Evolutionary conservation across 2,113 vertebrate species (phyloP).

Genomic region (Chaetodon auriga): DNA sequence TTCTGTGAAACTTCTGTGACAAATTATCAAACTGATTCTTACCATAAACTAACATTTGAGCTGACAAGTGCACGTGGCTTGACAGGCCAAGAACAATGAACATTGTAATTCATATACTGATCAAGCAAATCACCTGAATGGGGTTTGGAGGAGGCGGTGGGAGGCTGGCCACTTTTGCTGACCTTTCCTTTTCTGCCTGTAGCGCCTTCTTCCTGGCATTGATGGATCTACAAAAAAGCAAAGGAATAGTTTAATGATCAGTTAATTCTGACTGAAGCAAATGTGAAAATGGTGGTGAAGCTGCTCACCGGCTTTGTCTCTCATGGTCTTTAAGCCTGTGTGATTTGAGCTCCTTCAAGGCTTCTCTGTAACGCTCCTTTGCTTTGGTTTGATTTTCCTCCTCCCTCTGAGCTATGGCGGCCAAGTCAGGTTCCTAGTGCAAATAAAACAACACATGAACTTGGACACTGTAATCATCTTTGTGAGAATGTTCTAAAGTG

Average conservation of each 20-base stretch:
- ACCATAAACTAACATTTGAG: neutral
- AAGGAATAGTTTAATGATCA: neutral
- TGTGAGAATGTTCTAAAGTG: neutral
- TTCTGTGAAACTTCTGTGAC: neutral
- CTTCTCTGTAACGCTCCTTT: slow-evolving; percentile 88
- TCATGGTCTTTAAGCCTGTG: slow-evolving; percentile 84
- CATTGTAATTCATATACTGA: neutral
- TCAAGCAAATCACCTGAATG: slow-evolving; percentile 83
- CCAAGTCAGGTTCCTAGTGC: slow-evolving; percentile 85
- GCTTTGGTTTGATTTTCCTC: slow-evolving; percentile 88
- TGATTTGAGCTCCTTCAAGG: slow-evolving; percentile 88
- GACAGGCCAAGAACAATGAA: neutral
- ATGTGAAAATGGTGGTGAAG: neutral
- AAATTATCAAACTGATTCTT: neutral
- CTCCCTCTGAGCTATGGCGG: slow-evolving; percentile 81
- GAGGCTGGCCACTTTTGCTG: slow-evolving; percentile 89
- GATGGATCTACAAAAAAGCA: slow-evolving; percentile 79
- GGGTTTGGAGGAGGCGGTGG: slow-evolving; percentile 85
- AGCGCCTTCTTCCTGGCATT: slow-evolving; percentile 89
- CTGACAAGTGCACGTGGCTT: too few species aligned
- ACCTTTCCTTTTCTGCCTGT: slow-evolving; percentile 89
- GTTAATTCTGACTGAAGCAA: neutral
- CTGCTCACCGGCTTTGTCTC: slow-evolving; percentile 85
- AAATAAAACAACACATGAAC: neutral
- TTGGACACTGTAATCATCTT: neutral